These are phyloP conservation scores for Esperia sulphurella DNA, from an alignment of 2,888 invertebrate species.

Conservation along the genomic window DNA sequence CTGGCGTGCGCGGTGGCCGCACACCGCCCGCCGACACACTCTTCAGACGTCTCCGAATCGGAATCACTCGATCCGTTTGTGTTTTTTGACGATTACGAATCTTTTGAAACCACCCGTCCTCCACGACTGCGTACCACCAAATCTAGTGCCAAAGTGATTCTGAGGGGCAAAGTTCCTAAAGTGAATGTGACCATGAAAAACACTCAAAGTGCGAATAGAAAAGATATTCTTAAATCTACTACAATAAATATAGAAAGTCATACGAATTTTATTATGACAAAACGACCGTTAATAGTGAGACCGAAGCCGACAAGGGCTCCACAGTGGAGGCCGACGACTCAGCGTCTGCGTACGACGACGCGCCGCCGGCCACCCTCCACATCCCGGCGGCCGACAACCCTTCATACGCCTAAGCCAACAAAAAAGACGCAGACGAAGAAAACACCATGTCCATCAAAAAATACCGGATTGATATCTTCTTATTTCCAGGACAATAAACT, in stretches of 20 bases:
- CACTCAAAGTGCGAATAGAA: slow-evolving; percentile 43
- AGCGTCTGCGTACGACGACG: slow-evolving; percentile 22
- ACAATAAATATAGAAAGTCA: slow-evolving; percentile 69
- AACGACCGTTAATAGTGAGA: slow-evolving; percentile 33
- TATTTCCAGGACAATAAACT: slow-evolving; percentile 49
- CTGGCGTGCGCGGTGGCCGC: slow-evolving; percentile 56
- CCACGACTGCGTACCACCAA: slow-evolving; percentile 37
- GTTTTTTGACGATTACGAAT: slow-evolving; percentile 62
- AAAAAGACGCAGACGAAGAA: slow-evolving; percentile 43
- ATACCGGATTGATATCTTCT: slow-evolving; percentile 51
- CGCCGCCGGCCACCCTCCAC: slow-evolving; percentile 22
- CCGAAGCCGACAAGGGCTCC: slow-evolving; percentile 25
- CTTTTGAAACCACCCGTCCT: slow-evolving; percentile 44
- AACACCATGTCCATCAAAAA: slow-evolving; percentile 48
- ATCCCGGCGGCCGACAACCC: slow-evolving; percentile 19
- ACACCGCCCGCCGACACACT: slow-evolving; percentile 34
- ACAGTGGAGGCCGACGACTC: slow-evolving; percentile 20
- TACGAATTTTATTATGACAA: slow-evolving; percentile 67
- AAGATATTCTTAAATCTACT: slow-evolving; percentile 59
- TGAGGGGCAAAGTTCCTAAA: slow-evolving; percentile 52
- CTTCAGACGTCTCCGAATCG: slow-evolving; percentile 43
- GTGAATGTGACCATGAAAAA: slow-evolving; percentile 57
- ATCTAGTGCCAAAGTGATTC: slow-evolving; percentile 57
- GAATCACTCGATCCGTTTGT: slow-evolving; percentile 54
- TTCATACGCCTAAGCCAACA: slow-evolving; percentile 38